Conservation (phyloP, 2,797 vertebrate species). For the Lacerta agilis region DNA sequence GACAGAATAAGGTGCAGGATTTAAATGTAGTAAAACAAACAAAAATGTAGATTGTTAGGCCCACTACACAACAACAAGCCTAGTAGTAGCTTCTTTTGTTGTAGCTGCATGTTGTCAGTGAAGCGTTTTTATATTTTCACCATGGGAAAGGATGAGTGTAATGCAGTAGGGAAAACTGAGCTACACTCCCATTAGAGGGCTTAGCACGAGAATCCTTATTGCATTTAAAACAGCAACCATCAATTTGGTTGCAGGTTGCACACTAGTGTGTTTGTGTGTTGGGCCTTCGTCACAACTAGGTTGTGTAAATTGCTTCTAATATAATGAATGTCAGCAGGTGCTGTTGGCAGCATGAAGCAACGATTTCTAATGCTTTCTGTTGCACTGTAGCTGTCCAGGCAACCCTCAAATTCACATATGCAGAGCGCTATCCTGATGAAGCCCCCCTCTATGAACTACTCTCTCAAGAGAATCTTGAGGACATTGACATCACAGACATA, state of each 20-base stretch:
- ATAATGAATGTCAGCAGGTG: not conserved
- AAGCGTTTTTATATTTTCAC: not conserved
- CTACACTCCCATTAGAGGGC: not conserved
- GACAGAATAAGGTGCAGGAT: too few relatives aligned
- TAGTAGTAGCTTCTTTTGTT: not conserved
- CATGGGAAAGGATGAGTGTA: not conserved
- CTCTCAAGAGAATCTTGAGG: conserved; percentile 93
- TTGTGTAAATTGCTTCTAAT: not conserved
- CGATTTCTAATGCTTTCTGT: conserved; percentile 41
- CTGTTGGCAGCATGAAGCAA: conserved; percentile 5
- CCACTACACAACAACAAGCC: not conserved
- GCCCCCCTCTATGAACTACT: conserved; percentile 91
- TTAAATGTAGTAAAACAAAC: too few relatives aligned
- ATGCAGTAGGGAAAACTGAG: not conserved
- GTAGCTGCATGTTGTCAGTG: not conserved
- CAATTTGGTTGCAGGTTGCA: not conserved
- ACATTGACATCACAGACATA: conserved; percentile 83
- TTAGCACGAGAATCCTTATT: not conserved
- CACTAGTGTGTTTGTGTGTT: too few relatives aligned
- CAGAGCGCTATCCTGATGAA: conserved; percentile 95
- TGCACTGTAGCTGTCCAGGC: conserved; percentile 86
- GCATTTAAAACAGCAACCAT: not conserved
- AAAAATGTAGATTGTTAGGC: not conserved
- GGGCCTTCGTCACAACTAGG: not conserved
- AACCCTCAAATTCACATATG: conserved; percentile 94